phyloP scores from a whole-genome alignment of 1,140 invertebrate species.

The Panulirus ornatus region DNA sequence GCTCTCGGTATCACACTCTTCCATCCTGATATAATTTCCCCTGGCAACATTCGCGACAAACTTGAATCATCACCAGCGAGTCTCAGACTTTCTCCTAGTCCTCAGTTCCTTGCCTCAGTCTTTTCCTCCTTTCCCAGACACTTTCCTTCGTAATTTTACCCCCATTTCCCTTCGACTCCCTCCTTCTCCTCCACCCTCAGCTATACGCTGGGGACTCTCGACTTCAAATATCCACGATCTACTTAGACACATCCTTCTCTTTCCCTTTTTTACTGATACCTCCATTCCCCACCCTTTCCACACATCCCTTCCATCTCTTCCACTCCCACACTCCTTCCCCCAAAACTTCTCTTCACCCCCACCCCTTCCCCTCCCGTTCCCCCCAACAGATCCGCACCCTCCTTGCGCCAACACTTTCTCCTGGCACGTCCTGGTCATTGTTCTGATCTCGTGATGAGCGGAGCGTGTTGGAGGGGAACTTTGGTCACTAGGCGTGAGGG shows the following conservation, averaged over 20 bases:
- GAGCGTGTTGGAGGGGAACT: not conserved
- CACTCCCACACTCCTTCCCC: no score
- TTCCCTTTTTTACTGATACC: not conserved
- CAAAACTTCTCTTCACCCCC: no score
- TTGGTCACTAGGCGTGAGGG: no score
- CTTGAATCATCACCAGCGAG: not conserved
- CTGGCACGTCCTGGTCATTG: not conserved
- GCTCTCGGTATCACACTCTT: not conserved
- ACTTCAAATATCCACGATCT: no score
- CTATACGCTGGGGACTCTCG: no score
- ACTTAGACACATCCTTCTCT: not conserved
- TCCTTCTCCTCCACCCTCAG: constrained; percentile 15
- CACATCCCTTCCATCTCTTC: no score
- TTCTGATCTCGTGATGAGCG: not conserved
- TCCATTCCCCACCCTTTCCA: not conserved
- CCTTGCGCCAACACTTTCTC: not conserved
- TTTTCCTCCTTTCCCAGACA: not conserved
- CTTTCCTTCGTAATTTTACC: not conserved
- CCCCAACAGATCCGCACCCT: no score
- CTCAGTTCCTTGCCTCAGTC: not conserved
- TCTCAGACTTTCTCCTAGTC: not conserved
- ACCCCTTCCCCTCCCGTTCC: no score
- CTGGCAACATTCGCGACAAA: not conserved
- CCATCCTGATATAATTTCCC: not conserved
- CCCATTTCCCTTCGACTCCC: not conserved